Percentiles rank a stretch among this genome's conserved stretches.
These are phyloP conservation scores for Geodia barretti DNA, from an alignment of 37 sponge, comb jelly and placozoan species.

Conservation along the genomic window DNA sequence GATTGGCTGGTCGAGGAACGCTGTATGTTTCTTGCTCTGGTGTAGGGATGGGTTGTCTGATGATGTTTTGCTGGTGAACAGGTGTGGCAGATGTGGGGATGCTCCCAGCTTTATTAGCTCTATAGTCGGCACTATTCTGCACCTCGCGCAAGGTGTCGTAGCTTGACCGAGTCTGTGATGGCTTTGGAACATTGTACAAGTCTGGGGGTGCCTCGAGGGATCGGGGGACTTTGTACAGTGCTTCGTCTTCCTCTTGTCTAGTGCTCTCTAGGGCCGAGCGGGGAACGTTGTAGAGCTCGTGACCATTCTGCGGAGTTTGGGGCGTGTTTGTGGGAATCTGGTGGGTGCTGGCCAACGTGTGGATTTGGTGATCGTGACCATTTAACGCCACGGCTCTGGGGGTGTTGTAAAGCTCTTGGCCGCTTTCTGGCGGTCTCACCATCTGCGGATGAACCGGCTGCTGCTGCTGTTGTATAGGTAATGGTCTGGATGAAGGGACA, in stretches of 20 bases:
- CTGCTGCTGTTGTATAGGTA: no score
- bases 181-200: neutral
- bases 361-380: neutral
- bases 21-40: neutral
- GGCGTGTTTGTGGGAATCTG: neutral
- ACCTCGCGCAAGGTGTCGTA: neutral
- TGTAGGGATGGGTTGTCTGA: neutral
- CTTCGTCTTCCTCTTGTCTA: neutral
- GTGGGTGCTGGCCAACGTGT: neutral
- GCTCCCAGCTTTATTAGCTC: neutral
- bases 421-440: neutral
- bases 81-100: neutral
- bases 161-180: neutral
- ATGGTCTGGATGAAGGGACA: neutral
- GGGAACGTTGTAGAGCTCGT: neutral
- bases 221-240: neutral
- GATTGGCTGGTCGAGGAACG: neutral
- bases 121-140: neutral
- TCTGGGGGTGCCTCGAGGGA: neutral
- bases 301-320: neutral
- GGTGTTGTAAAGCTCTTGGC: neutral
- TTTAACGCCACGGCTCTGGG: neutral
- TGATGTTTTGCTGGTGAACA: no score
- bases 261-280: neutral
- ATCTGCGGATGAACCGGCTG: no score